Base-by-base conservation (phyloP, 2,113 vertebrate species). In the Fregetta grallaria region DNA sequence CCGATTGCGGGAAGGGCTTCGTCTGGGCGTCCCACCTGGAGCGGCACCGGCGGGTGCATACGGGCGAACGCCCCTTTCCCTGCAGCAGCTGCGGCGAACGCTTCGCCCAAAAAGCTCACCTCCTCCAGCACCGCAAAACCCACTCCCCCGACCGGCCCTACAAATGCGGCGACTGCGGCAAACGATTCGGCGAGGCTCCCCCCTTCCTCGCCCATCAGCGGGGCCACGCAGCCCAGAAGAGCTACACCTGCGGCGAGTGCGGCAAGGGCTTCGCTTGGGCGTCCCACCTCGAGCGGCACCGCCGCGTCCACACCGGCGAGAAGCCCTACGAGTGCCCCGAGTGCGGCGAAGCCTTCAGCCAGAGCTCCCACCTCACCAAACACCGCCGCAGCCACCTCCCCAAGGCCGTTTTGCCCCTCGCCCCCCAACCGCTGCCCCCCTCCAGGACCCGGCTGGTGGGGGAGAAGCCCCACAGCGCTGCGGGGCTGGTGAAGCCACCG, bases 1-100 rank as follows among this genome's bases (percentile, higher is more conserved):
- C 68, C 14, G 97, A 98, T 26, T 98, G 98, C 0, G 98, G 98
- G 29, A 98, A 98, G 68, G 92, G 97, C 14, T 98, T 98, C 1
- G 94, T 94, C 6, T 98, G 98, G 96, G 97, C 98, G 0, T 97
- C 98, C 5, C 98, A 98, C 84, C 38, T 98, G 92, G 97, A 98
- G 15, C 96, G 98, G 61, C 98, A 98, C 77, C 96, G 97, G 56
- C 96, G 98, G 7, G 95, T 97, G 8, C 98, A 98, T 79, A 98
- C 98, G 0, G 98, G 98, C 0, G 98, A 98, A 79, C 91, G 98
- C 11, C 98, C 98, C 34, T 98, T 96, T 34, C 95, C 96, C 5
- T 98, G 98, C 26, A 13, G 50, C 92, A 96, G 84, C 96, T 97
- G 75, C 50, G 98, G 89, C 1, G 89, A 86, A 19, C 40, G 94